These are phyloP conservation scores for Calcarius lapponicus DNA, from an alignment of 2,797 vertebrate genomes.

Conservation along the genomic window DNA sequence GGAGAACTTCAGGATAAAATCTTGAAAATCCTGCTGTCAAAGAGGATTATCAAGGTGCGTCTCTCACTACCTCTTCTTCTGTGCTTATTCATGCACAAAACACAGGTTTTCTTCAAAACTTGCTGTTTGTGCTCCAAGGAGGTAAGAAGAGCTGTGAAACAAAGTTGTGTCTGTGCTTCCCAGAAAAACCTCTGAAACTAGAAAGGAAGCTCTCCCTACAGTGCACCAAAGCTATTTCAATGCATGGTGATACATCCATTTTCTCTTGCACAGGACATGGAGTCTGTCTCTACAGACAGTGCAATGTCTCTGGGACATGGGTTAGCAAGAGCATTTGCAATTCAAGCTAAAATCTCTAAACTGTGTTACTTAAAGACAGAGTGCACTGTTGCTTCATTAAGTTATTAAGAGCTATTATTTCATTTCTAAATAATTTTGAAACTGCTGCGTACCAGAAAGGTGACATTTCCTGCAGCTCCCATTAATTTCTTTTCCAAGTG, in stretches of 20 bases:
- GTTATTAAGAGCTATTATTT: neutral
- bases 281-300: neutral
- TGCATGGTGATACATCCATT: accelerated
- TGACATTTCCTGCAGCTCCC: neutral
- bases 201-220: neutral
- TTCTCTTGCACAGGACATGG: neutral
- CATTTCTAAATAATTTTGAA: neutral
- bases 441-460: neutral
- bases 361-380: neutral
- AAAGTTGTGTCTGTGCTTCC: neutral
- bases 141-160: neutral
- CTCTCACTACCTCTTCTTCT: neutral
- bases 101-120: accelerated
- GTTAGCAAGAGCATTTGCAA: neutral
- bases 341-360: neutral
- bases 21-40: neutral
- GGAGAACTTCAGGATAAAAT: neutral
- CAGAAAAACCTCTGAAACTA: neutral
- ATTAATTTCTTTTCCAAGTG: neutral
- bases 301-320: neutral
- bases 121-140: neutral
- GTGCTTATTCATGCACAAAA: neutral
- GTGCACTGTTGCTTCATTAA: neutral
- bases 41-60: neutral
- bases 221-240: neutral